Base-by-base conservation (phyloP, 2,888 invertebrate species). In the Tenthredo distinguenda region DNA sequence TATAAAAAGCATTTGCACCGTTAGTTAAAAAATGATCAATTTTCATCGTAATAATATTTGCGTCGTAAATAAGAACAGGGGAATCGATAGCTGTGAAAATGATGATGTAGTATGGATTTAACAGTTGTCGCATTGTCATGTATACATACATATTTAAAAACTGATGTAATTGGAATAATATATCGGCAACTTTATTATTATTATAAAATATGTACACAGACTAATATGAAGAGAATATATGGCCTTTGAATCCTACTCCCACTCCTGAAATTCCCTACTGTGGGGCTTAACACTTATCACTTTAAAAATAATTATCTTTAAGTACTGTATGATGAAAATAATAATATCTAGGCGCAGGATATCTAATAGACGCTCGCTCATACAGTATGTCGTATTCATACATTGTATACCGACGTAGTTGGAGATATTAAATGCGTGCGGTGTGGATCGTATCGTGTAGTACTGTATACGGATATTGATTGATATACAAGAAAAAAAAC, bases 201-300 rank as follows among this genome's bases (percentile, higher is more conserved):
- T 71, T 37, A 18, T 12, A 18, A n/a, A 71, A 71, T n/a, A 71
- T 37, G 40, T 34, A 37, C n/a, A 18, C 37, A 76, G 10, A 76
- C 9, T 47, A 18, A 12, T 43, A 47, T 76, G 18, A 21, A 40
- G 9, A 21, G 26, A 31, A 55, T 55, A 34, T 15, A 31, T 68
- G 83, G 71, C 83, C 83, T 68, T 83, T 83, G 83, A 83, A 31
- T 68, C 47, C 47, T 68, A 55, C 62, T 62, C 79, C 79, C 58
- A 76, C 76, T 50, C 50, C 26, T n/a, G 10, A 72, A 0, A 72
- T 43, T 18, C 15, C 76, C n/a, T 40, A 47, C 47, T 31, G 37
- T n/a, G 37, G 15, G 21, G 3, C 62, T 65, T 18, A 82, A 31
- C 15, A 43, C 18, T 50, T 83, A 83, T 83, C 83, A 68, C 37